A percentile compares a stretch with the other conserved stretches of the same genome.
These are phyloP conservation scores for Rhabdophis nuchalis DNA, from an alignment of 2,797 vertebrate species.

Conservation along the genomic window DNA sequence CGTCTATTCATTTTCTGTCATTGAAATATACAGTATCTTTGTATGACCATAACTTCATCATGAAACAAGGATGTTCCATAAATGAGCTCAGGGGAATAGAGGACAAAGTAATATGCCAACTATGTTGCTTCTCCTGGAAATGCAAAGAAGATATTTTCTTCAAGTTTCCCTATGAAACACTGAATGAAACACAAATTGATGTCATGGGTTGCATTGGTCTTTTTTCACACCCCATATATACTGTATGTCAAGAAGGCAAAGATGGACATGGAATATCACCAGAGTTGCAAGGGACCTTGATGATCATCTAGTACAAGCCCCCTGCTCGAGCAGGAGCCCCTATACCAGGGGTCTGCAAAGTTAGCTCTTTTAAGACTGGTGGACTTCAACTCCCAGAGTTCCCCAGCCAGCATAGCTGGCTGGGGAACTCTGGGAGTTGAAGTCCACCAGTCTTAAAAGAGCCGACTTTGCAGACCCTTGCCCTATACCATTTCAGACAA, in stretches of 20 bases:
- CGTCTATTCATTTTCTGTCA: neutral
- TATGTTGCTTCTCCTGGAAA: neutral
- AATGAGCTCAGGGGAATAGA: neutral
- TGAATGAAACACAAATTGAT: neutral
- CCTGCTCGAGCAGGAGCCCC: too few relatives aligned
- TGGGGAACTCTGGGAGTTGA: too few relatives aligned
- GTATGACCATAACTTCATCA: neutral
- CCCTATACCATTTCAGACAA: too few relatives aligned
- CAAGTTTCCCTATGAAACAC: neutral
- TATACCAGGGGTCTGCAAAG: too few relatives aligned
- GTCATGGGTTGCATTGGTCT: neutral
- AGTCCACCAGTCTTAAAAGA: too few relatives aligned
- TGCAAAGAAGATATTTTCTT: neutral
- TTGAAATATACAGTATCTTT: neutral
- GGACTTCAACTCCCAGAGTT: too few relatives aligned
- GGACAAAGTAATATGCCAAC: neutral
- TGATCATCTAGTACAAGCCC: too few relatives aligned
- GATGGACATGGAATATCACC: too few relatives aligned
- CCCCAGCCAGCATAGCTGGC: too few relatives aligned
- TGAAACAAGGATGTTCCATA: neutral
- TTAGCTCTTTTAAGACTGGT: too few relatives aligned
- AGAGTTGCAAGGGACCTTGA: too few relatives aligned
- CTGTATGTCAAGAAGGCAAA: neutral
- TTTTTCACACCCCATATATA: neutral
- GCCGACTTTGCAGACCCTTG: too few relatives aligned